These are phyloP conservation scores for Cephonodes hylas DNA, from an alignment of 2,888 invertebrate species.

Conservation along the genomic window DNA sequence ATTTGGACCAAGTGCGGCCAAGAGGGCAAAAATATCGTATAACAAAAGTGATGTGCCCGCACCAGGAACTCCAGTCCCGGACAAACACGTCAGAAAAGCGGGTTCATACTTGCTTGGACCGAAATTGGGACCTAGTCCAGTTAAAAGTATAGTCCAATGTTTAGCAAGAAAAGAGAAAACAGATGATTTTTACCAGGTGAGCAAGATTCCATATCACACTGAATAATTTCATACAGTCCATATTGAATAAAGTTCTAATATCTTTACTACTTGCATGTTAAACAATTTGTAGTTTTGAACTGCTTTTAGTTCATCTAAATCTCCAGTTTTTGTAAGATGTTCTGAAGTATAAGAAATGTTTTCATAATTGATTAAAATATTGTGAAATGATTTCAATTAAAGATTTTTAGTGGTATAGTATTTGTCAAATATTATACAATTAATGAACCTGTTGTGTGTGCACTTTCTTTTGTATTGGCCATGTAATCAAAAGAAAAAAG, in stretches of 20 bases:
- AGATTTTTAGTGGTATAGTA: neutral
- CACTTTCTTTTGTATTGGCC: no score
- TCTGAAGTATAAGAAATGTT: neutral
- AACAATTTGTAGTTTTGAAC: no score
- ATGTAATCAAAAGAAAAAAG: no score
- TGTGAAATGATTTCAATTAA: neutral
- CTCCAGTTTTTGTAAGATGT: neutral
- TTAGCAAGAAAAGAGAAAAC: conserved; percentile 86
- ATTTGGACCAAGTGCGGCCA: conserved; percentile 43
- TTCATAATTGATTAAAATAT: neutral
- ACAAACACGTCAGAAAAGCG: conserved; percentile 80
- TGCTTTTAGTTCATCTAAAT: neutral
- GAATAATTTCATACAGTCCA: no score
- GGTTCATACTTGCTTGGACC: conserved; percentile 87
- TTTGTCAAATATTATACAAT: no score
- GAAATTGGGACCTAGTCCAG: conserved; percentile 86
- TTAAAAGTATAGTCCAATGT: conserved; percentile 88
- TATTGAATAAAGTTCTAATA: neutral
- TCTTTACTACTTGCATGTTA: neutral
- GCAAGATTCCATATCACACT: conserved; percentile 42
- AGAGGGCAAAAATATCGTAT: conserved; percentile 52
- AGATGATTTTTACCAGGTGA: conserved; percentile 84
- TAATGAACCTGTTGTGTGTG: no score
- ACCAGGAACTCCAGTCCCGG: conserved; percentile 76
- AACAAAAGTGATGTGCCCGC: conserved; percentile 67